Conservation (phyloP, 2,888 invertebrate genomes). For the Dorcus parallelipipedus region DNA sequence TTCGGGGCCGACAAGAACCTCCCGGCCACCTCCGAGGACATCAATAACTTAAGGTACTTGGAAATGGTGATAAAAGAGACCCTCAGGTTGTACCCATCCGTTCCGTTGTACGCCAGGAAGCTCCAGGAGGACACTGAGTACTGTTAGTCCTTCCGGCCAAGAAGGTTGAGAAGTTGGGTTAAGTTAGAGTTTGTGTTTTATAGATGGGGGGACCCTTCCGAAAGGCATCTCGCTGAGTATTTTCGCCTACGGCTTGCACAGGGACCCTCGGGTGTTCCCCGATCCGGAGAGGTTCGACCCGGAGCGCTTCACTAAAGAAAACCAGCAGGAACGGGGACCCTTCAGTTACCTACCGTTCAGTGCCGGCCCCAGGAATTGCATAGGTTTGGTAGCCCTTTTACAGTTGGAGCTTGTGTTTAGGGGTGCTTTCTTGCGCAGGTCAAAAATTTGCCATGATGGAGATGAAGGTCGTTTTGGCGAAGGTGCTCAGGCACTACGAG, state of each 20-base stretch:
- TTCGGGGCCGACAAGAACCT: constrained; percentile 32
- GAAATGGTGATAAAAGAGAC: constrained; percentile 40
- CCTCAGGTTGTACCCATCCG: constrained; percentile 37
- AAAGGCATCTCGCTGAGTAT: constrained; percentile 47
- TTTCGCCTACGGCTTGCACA: constrained; percentile 34
- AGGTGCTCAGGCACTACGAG: constrained; percentile 11
- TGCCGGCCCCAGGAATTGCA: constrained; percentile 11
- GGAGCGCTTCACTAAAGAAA: constrained; percentile 12
- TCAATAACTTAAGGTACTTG: constrained; percentile 39
- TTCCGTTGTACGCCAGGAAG: constrained; percentile 32
- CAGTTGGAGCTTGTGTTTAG: too few relatives aligned
- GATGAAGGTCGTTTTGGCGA: constrained; percentile 6
- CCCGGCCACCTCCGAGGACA: constrained; percentile 32
- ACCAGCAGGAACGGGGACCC: neutral
- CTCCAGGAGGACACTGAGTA: constrained; percentile 21
- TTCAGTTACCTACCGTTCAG: constrained; percentile 7
- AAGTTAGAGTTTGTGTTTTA: constrained; percentile 10
- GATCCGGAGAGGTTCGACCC: constrained; percentile 22
- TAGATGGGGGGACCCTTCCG: constrained; percentile 31
- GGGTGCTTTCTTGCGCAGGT: too few relatives aligned
- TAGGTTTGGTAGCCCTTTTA: neutral
- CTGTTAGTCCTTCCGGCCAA: neutral
- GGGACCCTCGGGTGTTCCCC: constrained; percentile 18
- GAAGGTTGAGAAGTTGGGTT: too few relatives aligned
- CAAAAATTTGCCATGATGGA: too few relatives aligned